Base-by-base conservation (phyloP, 2,888 invertebrate species). In the Caenorhabditis sp. region DNA sequence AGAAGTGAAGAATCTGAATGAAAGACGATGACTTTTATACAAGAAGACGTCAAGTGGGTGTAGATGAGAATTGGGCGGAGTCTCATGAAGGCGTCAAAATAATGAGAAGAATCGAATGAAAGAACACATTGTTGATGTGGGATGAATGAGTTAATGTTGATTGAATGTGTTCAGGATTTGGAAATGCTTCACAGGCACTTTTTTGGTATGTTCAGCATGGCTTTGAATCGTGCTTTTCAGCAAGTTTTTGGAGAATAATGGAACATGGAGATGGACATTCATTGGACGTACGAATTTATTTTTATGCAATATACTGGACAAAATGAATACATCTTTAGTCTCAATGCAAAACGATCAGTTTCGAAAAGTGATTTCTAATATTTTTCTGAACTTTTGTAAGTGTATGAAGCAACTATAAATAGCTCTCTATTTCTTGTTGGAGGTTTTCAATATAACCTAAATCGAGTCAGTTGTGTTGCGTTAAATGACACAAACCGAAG, bases 11-110 rank as follows among this genome's bases (percentile, higher is more conserved):
- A 51, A 58, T 44, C 35, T 16, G 44, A 19, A 24, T 12, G 66
- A 66, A 54, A 58, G 73, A 66, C 26, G 73, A 31, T 56, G 44
- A 31, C 73, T 80, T 72, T 66, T 80, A 73, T 80, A 80, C 41
- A 56, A 69, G 82, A 59, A 63, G 72, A 80, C 64, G 63, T 80
- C 70, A 64, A 79, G 70, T 70, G 70, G 79, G 59, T 26, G 24
- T 31, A 31, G 38, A 49, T n/a, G 12, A 24, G 64, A 47, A 61
- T 54, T 35, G 28, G 56, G 66, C 44, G 54, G 49, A 31, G 47
- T 41, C 58, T 66, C 56, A 56, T 63, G 82, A 66, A 58, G 72
- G 82, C 64, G 63, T 80, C 70, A 56, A 79, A 51, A 64, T 70
- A 73, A 38, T 41, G 66, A 19, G 49, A 59, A 16, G 22, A 58